Conservation (phyloP, 2,888 invertebrate genomes). For the Polyommatus iphigenia region DNA sequence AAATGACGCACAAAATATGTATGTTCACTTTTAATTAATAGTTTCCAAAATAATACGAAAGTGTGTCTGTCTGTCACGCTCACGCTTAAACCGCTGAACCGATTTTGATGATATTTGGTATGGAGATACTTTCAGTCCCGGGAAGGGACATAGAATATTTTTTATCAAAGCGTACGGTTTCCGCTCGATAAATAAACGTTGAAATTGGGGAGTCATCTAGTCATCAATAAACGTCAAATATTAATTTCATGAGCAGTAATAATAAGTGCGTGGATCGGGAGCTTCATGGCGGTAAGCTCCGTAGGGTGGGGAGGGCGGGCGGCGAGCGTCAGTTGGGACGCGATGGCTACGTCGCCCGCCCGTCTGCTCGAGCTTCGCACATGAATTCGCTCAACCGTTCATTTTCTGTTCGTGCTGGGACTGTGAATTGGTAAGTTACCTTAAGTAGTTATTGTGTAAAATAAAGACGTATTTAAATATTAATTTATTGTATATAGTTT, state of each 20-base stretch:
- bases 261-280: constrained; percentile 35
- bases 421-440: background rate
- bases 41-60: no score
- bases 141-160: no score
- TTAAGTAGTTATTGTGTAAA: background rate
- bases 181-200: no score
- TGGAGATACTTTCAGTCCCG: no score
- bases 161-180: no score
- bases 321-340: constrained; percentile 61
- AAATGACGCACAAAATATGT: no score
- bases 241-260: constrained; percentile 26
- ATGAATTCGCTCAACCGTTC: constrained; percentile 9
- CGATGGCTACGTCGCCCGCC: constrained; percentile 63
- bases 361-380: constrained; percentile 43
- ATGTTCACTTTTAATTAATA: no score
- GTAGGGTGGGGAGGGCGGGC: constrained; percentile 39
- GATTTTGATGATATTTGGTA: no score
- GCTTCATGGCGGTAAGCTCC: constrained; percentile 43
- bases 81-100: no score
- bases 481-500: background rate
- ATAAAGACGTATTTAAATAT: background rate
- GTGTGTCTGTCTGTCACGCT: no score
- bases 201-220: no score
- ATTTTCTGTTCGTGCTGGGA: background rate
- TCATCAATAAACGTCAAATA: background rate